phyloP scores from a whole-genome alignment of 2,113 vertebrate genomes.

The Chaetodon trifascialis region DNA sequence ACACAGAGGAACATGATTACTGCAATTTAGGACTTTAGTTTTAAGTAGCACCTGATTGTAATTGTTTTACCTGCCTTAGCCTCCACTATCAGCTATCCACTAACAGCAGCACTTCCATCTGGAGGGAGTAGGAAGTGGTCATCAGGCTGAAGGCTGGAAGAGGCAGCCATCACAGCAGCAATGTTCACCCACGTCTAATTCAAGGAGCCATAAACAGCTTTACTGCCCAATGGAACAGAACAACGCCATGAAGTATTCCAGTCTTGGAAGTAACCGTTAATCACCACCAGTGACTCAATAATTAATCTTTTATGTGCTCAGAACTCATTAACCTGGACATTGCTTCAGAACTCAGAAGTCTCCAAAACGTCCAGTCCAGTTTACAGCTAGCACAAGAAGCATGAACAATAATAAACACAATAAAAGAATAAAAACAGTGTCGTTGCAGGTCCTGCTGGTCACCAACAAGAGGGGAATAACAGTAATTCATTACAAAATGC shows the following conservation, averaged over 20 bases:
- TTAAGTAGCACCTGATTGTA: background rate
- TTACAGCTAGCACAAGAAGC: background rate
- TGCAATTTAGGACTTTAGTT: background rate
- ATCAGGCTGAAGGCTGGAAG: background rate
- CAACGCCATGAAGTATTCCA: background rate
- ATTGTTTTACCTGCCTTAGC: background rate
- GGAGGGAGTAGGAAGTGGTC: constrained; percentile 10
- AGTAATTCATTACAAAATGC: too few species aligned
- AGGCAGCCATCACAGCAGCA: background rate
- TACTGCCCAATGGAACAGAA: background rate
- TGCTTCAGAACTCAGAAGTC: background rate
- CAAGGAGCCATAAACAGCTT: background rate
- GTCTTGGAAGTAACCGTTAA: background rate
- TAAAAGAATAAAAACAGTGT: background rate
- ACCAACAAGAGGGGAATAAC: too few species aligned
- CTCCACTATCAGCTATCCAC: background rate
- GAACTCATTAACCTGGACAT: background rate
- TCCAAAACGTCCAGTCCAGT: background rate
- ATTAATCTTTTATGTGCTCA: background rate
- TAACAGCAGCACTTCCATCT: background rate
- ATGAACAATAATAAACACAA: background rate
- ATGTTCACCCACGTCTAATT: background rate
- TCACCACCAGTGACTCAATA: background rate
- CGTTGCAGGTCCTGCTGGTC: too few species aligned
- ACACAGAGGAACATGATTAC: background rate